Evolutionary conservation across 2,888 invertebrate genomes (phyloP).

Genomic region (Leptopilina drosophilae): DNA sequence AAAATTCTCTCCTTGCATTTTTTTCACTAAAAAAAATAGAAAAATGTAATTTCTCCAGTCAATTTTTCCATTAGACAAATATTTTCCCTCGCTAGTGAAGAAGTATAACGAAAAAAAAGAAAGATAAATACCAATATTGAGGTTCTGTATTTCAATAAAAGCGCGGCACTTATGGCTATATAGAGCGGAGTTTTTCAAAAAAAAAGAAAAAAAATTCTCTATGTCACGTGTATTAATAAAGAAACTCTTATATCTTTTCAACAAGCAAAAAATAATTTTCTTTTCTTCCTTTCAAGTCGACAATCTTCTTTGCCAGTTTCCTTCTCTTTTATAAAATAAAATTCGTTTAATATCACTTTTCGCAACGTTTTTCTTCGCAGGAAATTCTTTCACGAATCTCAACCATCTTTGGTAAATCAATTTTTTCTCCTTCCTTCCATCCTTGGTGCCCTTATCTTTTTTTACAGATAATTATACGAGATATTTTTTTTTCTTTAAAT

Average conservation of each 20-base stretch:
- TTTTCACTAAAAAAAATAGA: background rate
- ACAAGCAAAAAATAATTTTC: conserved; percentile 18
- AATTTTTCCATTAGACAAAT: background rate
- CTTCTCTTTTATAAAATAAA: background rate
- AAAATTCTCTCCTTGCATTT: too few species aligned
- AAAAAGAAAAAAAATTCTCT: background rate
- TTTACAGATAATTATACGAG: too few species aligned
- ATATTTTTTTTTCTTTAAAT: too few species aligned
- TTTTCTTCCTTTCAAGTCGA: conserved; percentile 6
- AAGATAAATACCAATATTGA: conserved; percentile 9
- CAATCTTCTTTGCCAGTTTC: conserved; percentile 23
- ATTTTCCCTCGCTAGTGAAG: background rate
- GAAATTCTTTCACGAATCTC: background rate
- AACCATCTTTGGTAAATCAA: background rate
- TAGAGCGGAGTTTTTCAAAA: background rate
- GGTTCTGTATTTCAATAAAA: conserved; percentile 18
- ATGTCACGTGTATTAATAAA: conserved; percentile 31
- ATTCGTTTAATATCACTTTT: conserved; percentile 25
- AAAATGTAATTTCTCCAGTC: background rate
- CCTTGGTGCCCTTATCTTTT: too few species aligned
- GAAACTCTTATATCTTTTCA: conserved; percentile 31
- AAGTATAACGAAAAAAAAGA: background rate
- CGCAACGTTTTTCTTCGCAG: background rate
- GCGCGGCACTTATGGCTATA: conserved; percentile 20
- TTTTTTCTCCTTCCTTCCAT: background rate